Evolutionary conservation across 1,140 invertebrate species (phyloP).

Genomic region (Papilio polyxenes): DNA sequence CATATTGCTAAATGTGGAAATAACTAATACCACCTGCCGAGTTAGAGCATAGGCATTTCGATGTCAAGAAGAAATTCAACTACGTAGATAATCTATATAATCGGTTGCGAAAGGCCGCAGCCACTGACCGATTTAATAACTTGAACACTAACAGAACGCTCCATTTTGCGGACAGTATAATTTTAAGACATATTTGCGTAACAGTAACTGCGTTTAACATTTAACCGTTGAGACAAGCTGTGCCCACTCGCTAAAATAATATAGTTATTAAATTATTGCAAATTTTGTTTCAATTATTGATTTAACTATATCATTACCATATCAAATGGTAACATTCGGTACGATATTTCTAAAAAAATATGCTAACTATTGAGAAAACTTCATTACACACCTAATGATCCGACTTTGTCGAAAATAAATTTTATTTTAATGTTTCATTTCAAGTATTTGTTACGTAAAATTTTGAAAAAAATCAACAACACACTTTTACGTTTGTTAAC

Average conservation of each 20-base stretch:
- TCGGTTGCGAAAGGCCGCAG: slow-evolving; percentile 48
- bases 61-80: slow-evolving; percentile 55
- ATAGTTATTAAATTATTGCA: slow-evolving; percentile 17
- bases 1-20: slow-evolving; percentile 44
- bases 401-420: too few species aligned
- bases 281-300: neutral
- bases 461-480: neutral
- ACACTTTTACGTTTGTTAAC: neutral
- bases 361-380: too few species aligned
- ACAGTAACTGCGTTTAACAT: slow-evolving; percentile 42
- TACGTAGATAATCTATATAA: slow-evolving; percentile 48
- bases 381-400: too few species aligned
- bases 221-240: slow-evolving; percentile 5
- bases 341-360: neutral
- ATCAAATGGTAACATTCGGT: neutral
- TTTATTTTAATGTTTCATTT: too few species aligned
- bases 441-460: too few species aligned
- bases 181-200: slow-evolving; percentile 61
- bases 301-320: neutral
- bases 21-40: slow-evolving; percentile 43
- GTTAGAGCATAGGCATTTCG: slow-evolving; percentile 42
- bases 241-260: slow-evolving; percentile 1
- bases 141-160: slow-evolving; percentile 47
- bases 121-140: slow-evolving; percentile 49
- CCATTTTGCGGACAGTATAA: slow-evolving; percentile 54